A percentile compares a stretch with the other conserved stretches of the same genome.
These are phyloP conservation scores for Cygnus buccinator DNA, from an alignment of 2,113 vertebrate genomes.

Conservation along the genomic window DNA sequence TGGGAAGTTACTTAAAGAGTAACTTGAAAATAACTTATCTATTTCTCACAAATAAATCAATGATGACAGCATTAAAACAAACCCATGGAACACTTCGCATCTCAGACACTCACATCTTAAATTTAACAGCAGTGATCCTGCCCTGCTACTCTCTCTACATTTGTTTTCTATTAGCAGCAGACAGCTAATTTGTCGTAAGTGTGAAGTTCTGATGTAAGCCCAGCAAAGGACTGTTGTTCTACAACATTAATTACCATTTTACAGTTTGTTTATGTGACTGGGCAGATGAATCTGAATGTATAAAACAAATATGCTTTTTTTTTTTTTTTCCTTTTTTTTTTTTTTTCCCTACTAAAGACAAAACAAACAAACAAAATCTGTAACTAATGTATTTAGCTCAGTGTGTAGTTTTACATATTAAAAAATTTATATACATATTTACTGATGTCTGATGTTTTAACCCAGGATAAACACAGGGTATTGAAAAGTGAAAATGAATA, in stretches of 20 bases:
- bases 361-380: background rate
- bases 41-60: conserved; percentile 9
- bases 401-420: background rate
- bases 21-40: background rate
- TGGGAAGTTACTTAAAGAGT: background rate
- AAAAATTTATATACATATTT: background rate
- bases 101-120: background rate
- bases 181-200: background rate
- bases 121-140: background rate
- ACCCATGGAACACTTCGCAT: background rate
- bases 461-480: background rate
- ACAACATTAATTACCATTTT: background rate
- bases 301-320: background rate
- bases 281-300: background rate
- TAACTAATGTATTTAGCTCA: background rate
- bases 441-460: background rate
- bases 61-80: conserved; percentile 19
- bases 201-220: background rate
- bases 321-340: background rate
- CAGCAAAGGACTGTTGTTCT: background rate
- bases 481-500: background rate
- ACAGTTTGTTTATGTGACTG: background rate
- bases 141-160: background rate
- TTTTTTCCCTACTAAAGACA: background rate
- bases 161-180: background rate